Base-by-base conservation (phyloP, 2,888 invertebrate species). In the Orchesella flavescens region DNA sequence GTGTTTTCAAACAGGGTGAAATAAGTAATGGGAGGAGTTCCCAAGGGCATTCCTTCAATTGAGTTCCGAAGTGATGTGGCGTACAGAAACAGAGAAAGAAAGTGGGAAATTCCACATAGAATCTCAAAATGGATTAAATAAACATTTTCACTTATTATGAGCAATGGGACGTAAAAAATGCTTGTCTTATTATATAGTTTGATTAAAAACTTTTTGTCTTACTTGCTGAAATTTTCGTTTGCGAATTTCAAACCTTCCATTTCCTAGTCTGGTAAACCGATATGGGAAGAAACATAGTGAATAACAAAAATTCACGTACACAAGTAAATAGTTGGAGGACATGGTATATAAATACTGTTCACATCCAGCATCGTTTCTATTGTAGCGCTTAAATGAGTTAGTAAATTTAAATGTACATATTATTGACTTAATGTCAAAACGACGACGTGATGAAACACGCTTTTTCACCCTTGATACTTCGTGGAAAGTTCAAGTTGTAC, bases 1-100 rank as follows among this genome's bases (percentile, higher is more conserved):
- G 23, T 23, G 17, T 71, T 78, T 61, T 78, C 59, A n/a, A 61
- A 78, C 2, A 78, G 24, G 13, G 24, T 59, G 15, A 78, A 78
- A n/a, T 78, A 78, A 9, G 61, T 69, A 12, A 78, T 49, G 44
- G 34, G 34, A 46, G 69, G 69, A 19, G 69, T 71, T 1, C 61
- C 34, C 1, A 15, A 1, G 1, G 23, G 1, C 59, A 78, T 71
- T 53, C 24, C 44, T 9, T 49, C 34, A 17, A 71, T 7, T 2
- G 71, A 12, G 4, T 34, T 23, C 13, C 53, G 0, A 4, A 78
- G 19, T 7, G 59, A n/a, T 13, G 17, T 19, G 1, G 44, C 10
- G 21, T 78, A 78, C 0, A 59, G 5, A 19, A 23, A 78, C 17
- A 78, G 1, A 1, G 69, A 19, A 12, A 46, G 10, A 13, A 19